phyloP scores from a whole-genome alignment of 2,797 vertebrate genomes.

The Lemur catta region DNA sequence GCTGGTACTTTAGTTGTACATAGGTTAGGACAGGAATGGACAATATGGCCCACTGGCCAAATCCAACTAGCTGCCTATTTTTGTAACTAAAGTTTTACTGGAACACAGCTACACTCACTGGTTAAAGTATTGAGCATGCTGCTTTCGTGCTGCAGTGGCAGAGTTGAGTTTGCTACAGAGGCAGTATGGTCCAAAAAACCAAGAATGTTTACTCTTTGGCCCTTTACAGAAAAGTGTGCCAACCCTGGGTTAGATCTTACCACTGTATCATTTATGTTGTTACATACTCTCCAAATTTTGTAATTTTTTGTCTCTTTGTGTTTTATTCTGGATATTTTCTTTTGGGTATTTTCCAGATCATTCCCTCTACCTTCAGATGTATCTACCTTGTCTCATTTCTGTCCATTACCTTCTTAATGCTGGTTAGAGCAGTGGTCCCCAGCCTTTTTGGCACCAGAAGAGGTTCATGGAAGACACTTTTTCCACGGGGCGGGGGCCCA shows the following conservation, averaged over 20 bases:
- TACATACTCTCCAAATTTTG: neutral
- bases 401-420: neutral
- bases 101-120: neutral
- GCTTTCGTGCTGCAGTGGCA: neutral
- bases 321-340: neutral
- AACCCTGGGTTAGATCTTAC: neutral
- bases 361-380: neutral
- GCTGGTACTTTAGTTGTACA: neutral
- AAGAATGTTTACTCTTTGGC: neutral
- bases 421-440: neutral
- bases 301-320: neutral
- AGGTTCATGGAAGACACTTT: no score
- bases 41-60: neutral
- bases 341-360: neutral
- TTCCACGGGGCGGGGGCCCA: fast-evolving
- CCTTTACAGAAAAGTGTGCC: neutral
- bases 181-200: neutral
- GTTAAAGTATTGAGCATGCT: neutral
- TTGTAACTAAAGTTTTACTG: neutral
- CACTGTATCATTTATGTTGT: neutral
- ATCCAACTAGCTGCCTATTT: neutral
- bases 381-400: neutral
- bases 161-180: neutral
- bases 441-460: no score
- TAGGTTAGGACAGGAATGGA: neutral